Evolutionary conservation across 2,888 invertebrate species (phyloP), one percentile per base, ranked within the genome.

Genomic region (Hirtodrosophila trivittata): DNA sequence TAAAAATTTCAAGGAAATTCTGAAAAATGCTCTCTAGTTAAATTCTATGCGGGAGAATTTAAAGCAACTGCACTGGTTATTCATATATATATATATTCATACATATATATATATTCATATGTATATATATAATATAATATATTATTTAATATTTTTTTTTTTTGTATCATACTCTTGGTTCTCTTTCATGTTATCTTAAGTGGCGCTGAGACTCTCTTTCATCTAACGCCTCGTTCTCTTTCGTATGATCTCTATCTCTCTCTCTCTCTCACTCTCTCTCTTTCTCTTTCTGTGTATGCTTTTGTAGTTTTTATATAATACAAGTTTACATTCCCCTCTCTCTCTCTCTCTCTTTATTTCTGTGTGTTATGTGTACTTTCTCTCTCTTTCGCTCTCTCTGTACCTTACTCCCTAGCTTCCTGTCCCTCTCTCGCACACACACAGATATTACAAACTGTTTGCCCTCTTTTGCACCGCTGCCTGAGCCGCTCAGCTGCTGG

Each of bases 51-150:
- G 16, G 8, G 47, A 77, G 75, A 76, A 83, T 78, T 80, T 72
- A 75, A 82, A 80, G 86, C 75, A 80, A 84, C 85, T 86, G 85
- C 86, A 84, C 84, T 84, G 84, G 74, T 75, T 76, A 45, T 50
- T 38, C 57, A 51, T 46, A 65, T 59, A 45, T n/a, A 14, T 51
- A 26, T 37, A 26, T 57, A 39, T 8, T n/a, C 45, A 18, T 35
- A 26, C 42, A 42, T 60, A 3, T 41, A 18, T 50, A 3, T 21
- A 16, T 62, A 41, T 56, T 5, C 26, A 13, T 46, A 25, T 60
- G 38, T 50, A 4, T 50, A 14, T 60, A 33, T 65, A n/a, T 16
- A 43, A 30, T 54, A 21, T 57, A 18, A 18, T 26, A 13, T 41
- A 12, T 49, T 26, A 18, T 32, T 5, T 30, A 16, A 33, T 13